A percentile compares a stretch with the other conserved stretches of the same genome.
These are phyloP conservation scores for Spodoptera littoralis DNA, from an alignment of 2,888 invertebrate genomes.

Conservation along the genomic window DNA sequence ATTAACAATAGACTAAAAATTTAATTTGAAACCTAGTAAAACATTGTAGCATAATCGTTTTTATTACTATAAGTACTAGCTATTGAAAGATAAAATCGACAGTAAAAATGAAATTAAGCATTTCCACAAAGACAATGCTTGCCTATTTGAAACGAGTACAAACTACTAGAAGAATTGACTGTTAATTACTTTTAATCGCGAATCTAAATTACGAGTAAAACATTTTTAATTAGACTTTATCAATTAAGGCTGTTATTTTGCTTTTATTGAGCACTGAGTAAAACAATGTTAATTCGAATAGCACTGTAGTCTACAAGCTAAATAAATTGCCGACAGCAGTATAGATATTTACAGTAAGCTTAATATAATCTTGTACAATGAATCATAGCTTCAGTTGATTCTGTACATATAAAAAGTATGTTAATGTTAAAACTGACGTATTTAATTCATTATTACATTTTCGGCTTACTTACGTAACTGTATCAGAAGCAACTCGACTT, in stretches of 20 bases:
- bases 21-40: no score
- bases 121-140: constrained; percentile 43
- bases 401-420: constrained; percentile 2
- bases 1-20: constrained; percentile 13
- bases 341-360: constrained; percentile 1
- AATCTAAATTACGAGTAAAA: constrained; percentile 63
- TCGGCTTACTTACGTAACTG: no score
- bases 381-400: constrained; percentile 12
- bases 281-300: constrained; percentile 44
- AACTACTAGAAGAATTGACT: constrained; percentile 60
- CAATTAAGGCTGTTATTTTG: constrained; percentile 63
- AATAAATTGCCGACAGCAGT: constrained; percentile 14
- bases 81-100: constrained; percentile 24
- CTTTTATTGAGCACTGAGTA: constrained; percentile 43
- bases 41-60: no score
- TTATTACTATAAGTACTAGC: no score
- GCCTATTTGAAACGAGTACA: constrained; percentile 50
- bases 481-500: no score
- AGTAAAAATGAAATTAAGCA: constrained; percentile 20
- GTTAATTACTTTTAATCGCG: constrained; percentile 63
- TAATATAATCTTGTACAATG: constrained; percentile 1
- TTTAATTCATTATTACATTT: no score
- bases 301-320: background rate
- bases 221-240: constrained; percentile 66
- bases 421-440: no score